Evolutionary conservation across 2,113 vertebrate genomes (phyloP).

Genomic region (Gnathonemus longibarbis): DNA sequence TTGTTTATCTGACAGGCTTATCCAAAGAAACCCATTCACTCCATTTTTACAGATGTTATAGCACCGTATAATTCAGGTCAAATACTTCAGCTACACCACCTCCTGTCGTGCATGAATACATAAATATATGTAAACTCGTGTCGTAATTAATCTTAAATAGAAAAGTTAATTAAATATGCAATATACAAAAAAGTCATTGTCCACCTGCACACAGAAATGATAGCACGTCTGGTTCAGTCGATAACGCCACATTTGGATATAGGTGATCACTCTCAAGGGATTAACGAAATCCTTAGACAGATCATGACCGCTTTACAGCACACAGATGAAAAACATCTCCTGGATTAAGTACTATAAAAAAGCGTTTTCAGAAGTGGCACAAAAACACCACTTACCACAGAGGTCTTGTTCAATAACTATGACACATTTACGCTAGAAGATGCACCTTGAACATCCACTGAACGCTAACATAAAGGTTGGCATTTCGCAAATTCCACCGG

Average conservation of each 20-base stretch:
- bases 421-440: background rate
- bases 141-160: background rate
- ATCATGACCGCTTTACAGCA: background rate
- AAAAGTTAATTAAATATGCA: background rate
- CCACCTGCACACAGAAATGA: background rate
- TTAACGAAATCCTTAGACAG: slow-evolving; percentile 1
- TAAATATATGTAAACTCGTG: background rate
- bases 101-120: background rate
- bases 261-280: slow-evolving; percentile 1
- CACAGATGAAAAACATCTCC: background rate
- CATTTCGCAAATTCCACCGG: background rate
- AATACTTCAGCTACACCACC: background rate
- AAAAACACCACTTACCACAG: background rate
- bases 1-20: background rate
- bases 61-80: background rate
- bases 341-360: background rate
- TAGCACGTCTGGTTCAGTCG: background rate
- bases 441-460: background rate
- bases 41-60: background rate
- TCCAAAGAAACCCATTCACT: background rate
- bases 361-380: background rate
- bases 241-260: background rate
- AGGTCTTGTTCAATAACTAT: background rate
- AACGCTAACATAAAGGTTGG: background rate
- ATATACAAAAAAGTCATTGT: background rate